A percentile compares a stretch with the other conserved stretches of the same genome.
Conservation (phyloP, 2,113 vertebrate genomes). For the Bothrops jararaca region DNA sequence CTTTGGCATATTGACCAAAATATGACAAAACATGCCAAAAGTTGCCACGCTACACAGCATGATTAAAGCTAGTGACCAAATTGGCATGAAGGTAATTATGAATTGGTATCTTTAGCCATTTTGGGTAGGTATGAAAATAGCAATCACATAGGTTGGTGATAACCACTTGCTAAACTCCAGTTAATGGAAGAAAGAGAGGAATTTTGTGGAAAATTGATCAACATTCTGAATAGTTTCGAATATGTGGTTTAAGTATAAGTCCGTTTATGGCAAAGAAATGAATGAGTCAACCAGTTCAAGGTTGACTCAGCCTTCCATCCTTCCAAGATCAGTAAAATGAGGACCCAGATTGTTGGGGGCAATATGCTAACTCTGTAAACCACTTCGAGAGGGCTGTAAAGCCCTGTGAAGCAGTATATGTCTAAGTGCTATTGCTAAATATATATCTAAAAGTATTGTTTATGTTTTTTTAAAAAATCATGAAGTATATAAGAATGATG, state of each 20-base stretch:
- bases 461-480: background rate
- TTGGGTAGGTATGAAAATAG: background rate
- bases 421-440: background rate
- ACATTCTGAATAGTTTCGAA: background rate
- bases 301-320: background rate
- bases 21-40: background rate
- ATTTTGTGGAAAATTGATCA: background rate
- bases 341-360: background rate
- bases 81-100: background rate
- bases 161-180: background rate
- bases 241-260: background rate
- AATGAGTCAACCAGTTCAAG: background rate
- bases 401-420: background rate
- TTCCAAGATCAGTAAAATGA: background rate
- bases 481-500: background rate
- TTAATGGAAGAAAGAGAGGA: background rate
- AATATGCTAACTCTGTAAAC: background rate
- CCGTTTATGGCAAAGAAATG: background rate
- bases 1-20: background rate
- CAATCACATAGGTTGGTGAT: background rate
- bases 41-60: background rate
- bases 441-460: background rate
- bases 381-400: background rate
- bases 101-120: background rate
- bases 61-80: background rate